A percentile compares a stretch with the other conserved stretches of the same genome.
Evolutionary conservation across 2,888 invertebrate species (phyloP).

Genomic region (Pocota personata): DNA sequence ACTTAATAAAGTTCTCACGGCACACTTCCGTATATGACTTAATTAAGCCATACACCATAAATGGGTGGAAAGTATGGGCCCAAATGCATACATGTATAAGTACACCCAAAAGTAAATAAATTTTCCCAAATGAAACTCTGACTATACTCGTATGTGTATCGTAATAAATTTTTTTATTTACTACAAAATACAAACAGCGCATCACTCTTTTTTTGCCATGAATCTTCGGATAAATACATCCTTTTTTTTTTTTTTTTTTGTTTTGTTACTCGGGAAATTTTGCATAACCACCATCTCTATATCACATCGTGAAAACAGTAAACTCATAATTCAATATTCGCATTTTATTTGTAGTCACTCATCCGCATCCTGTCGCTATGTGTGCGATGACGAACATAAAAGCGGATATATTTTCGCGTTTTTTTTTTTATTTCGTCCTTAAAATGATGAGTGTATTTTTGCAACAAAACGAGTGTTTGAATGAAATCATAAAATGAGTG

Average conservation of each 20-base stretch:
- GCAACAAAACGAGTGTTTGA: constrained; percentile 26
- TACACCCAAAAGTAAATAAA: constrained; percentile 34
- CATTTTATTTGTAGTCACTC: constrained; percentile 43
- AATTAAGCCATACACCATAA: constrained; percentile 32
- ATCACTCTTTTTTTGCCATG: constrained; percentile 2
- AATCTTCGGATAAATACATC: constrained; percentile 24
- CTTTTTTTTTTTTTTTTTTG: neutral
- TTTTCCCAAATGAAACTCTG: constrained; percentile 2
- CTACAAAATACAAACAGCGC: constrained; percentile 20
- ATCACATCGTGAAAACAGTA: constrained; percentile 16
- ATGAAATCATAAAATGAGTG: constrained; percentile 58
- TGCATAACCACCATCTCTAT: constrained; percentile 35
- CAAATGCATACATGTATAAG: constrained; percentile 29
- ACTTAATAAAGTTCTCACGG: constrained; percentile 40
- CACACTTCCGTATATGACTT: constrained; percentile 41
- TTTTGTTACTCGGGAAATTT: constrained; percentile 3
- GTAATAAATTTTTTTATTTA: constrained; percentile 41
- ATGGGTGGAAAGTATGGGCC: neutral
- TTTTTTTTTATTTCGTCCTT: constrained; percentile 14
- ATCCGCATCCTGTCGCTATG: constrained; percentile 19
- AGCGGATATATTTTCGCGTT: neutral
- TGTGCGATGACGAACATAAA: constrained; percentile 18
- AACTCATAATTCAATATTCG: constrained; percentile 56
- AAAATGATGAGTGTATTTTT: constrained; percentile 36
- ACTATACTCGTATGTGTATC: neutral